Percentiles rank a stretch among this genome's conserved stretches.
Conservation (phyloP, 2,888 invertebrate genomes). For the Notodonta ziczac region DNA sequence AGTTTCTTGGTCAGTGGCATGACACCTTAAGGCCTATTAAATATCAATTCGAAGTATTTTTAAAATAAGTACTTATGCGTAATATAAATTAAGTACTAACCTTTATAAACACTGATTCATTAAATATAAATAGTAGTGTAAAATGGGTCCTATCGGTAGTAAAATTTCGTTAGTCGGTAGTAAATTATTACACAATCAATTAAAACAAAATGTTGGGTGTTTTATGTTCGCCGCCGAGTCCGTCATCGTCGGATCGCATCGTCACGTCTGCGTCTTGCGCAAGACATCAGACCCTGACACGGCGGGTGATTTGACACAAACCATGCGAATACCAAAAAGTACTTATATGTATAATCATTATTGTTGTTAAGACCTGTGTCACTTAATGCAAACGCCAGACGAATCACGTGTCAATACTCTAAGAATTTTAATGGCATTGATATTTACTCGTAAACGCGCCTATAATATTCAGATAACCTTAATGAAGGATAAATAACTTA, state of each 20-base stretch:
- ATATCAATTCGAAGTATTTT: too few species aligned
- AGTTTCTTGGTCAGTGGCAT: too few species aligned
- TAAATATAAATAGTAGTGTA: too few species aligned
- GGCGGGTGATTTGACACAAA: slow-evolving; percentile 17
- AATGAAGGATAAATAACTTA: slow-evolving; percentile 17
- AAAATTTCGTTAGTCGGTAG: slow-evolving; percentile 7
- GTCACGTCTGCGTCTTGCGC: slow-evolving; percentile 23
- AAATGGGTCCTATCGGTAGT: not conserved
- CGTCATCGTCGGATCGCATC: not conserved
- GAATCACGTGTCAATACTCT: not conserved
- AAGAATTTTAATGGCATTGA: slow-evolving; percentile 18
- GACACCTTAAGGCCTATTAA: too few species aligned
- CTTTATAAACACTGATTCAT: too few species aligned
- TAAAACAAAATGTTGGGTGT: slow-evolving; percentile 24
- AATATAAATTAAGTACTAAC: too few species aligned
- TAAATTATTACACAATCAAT: slow-evolving; percentile 34
- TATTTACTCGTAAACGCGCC: slow-evolving; percentile 23
- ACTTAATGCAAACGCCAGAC: not conserved
- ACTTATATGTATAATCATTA: too few species aligned
- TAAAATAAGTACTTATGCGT: too few species aligned
- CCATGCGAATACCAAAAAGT: slow-evolving; percentile 10
- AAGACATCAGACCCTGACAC: slow-evolving; percentile 27
- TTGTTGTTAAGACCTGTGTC: too few species aligned
- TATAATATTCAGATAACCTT: slow-evolving; percentile 20
- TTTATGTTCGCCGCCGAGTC: slow-evolving; percentile 22